Conservation (phyloP, 2,888 invertebrate species). For the Siphlonurus alternatus region DNA sequence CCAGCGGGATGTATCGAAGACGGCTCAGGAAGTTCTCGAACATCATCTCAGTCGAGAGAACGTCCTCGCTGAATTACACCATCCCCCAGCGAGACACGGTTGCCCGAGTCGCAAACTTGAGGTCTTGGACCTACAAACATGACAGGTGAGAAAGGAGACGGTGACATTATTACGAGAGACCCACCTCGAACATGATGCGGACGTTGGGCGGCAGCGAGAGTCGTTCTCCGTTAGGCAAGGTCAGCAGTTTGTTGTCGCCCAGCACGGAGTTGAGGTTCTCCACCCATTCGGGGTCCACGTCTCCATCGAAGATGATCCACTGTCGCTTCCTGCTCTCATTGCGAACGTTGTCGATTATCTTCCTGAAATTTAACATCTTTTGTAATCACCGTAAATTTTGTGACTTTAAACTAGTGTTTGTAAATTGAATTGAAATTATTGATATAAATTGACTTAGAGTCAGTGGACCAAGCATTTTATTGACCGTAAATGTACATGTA, state of each 20-base stretch:
- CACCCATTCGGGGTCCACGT: slow-evolving; percentile 99
- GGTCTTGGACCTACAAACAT: slow-evolving; percentile 60
- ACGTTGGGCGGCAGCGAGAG: slow-evolving; percentile 95
- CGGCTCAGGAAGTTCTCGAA: slow-evolving; percentile 88
- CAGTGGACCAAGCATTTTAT: no score
- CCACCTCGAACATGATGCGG: slow-evolving; percentile 77
- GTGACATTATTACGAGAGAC: slow-evolving; percentile 5
- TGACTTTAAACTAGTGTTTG: no score
- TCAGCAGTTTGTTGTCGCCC: slow-evolving; percentile 95
- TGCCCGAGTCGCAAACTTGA: slow-evolving; percentile 94
- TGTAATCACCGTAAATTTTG: no score
- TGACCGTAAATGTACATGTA: no score
- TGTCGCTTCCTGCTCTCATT: slow-evolving; percentile 98
- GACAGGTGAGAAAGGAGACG: not conserved
- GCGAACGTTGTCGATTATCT: slow-evolving; percentile 97
- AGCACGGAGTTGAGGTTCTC: slow-evolving; percentile 98
- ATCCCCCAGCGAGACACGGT: slow-evolving; percentile 99
- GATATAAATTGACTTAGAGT: no score
- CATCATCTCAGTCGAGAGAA: slow-evolving; percentile 95
- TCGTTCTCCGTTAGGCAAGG: slow-evolving; percentile 96
- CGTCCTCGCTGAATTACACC: slow-evolving; percentile 99
- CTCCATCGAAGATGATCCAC: slow-evolving; percentile 99
- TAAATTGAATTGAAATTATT: no score
- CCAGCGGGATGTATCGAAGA: slow-evolving; percentile 69
- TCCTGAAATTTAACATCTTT: no score